phyloP scores from a whole-genome alignment of 2,797 vertebrate genomes.

The Lemur catta region DNA sequence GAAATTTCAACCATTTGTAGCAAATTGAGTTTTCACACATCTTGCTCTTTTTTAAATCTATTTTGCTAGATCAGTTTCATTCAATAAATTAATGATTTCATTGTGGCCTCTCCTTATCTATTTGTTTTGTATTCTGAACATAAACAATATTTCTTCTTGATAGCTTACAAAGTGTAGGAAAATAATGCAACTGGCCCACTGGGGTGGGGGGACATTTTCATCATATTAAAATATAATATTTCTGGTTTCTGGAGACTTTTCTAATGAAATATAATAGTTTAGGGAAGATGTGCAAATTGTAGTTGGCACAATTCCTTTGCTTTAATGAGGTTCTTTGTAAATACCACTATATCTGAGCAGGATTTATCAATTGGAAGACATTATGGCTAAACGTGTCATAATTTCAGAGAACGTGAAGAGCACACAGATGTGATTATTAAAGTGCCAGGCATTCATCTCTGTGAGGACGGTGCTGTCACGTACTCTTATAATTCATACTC shows the following conservation, averaged over 20 bases:
- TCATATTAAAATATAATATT: not conserved
- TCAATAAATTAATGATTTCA: not conserved
- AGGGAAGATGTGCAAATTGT: no score
- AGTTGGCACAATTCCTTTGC: not conserved
- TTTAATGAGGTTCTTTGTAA: not conserved
- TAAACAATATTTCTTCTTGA: not conserved
- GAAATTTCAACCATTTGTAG: not conserved
- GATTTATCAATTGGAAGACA: not conserved
- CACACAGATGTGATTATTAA: not conserved
- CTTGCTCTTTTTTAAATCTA: not conserved
- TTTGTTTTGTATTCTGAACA: not conserved
- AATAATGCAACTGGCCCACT: not conserved
- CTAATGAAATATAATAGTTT: not conserved
- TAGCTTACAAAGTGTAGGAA: not conserved
- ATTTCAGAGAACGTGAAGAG: not conserved
- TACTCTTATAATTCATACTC: fast-evolving
- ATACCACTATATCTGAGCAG: not conserved
- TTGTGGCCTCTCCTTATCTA: not conserved
- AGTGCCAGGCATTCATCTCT: not conserved
- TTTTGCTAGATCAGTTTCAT: not conserved
- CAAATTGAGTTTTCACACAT: not conserved
- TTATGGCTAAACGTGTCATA: not conserved
- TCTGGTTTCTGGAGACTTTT: not conserved
- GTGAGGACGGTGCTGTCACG: fast-evolving
- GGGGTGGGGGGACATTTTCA: no score